A percentile compares a stretch with the other conserved stretches of the same genome.
phyloP scores from a whole-genome alignment of 2,113 vertebrate species.

The Stegostoma tigrinum region DNA sequence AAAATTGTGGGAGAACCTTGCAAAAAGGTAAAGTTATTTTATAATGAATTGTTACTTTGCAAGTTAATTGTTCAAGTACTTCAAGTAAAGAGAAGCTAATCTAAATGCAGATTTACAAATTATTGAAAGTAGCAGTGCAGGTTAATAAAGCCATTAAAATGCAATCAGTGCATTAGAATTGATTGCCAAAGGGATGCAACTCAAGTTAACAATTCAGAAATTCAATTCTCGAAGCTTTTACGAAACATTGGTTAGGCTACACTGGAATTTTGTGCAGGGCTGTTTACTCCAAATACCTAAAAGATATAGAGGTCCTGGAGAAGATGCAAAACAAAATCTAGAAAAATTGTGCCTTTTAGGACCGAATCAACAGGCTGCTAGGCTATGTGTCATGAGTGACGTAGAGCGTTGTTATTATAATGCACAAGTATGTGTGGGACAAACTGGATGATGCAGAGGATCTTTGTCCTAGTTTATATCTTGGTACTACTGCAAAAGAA shows the following conservation, averaged over 20 bases:
- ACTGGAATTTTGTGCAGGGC: no score
- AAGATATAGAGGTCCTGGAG: not conserved
- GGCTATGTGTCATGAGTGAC: not conserved
- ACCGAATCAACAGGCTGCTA: not conserved
- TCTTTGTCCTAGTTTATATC: not conserved
- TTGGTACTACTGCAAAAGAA: not conserved
- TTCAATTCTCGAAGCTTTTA: not conserved
- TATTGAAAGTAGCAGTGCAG: not conserved
- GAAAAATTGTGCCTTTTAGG: not conserved
- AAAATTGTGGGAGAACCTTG: slow-evolving; percentile 84
- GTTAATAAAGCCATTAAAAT: not conserved
- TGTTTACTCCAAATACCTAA: not conserved
- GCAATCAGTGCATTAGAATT: not conserved
- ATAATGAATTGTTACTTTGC: not conserved
- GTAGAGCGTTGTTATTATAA: not conserved
- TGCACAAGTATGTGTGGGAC: not conserved
- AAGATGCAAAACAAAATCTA: not conserved
- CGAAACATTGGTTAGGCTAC: not conserved
- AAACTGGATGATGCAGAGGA: not conserved
- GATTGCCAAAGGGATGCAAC: not conserved
- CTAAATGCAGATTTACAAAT: not conserved
- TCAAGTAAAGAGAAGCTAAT: not conserved
- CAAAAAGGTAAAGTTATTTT: slow-evolving; percentile 74
- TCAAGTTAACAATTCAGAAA: not conserved
- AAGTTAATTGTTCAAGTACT: not conserved